phyloP scores from a whole-genome alignment of 2,113 vertebrate genomes.

The Paracanthobrama guichenoti region DNA sequence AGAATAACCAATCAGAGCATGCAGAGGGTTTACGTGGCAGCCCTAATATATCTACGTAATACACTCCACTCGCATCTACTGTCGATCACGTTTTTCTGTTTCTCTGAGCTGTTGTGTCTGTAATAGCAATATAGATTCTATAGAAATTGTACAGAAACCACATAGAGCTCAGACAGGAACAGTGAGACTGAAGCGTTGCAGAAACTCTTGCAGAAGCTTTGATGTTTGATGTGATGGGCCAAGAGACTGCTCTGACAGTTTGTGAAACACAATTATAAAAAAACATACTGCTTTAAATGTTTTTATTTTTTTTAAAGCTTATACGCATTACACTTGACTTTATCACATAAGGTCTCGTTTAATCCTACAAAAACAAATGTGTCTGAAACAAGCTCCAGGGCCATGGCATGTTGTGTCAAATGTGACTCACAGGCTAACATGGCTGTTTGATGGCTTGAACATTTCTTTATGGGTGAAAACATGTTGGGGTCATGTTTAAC shows the following conservation, averaged over 20 bases:
- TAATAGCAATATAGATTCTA: not conserved
- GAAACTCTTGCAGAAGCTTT: not conserved
- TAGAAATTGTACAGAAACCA: not conserved
- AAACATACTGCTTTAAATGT: constrained; percentile 8
- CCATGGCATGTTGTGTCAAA: not conserved
- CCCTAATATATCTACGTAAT: constrained; percentile 8
- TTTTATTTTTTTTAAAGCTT: not conserved
- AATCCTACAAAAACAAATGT: not conserved
- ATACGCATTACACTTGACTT: not conserved
- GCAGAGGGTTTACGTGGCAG: not conserved
- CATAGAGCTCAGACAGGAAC: not conserved
- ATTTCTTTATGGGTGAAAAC: no score
- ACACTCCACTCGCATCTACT: not conserved
- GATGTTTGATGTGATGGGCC: no score
- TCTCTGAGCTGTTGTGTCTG: not conserved
- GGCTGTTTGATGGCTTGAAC: not conserved
- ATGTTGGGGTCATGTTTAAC: no score
- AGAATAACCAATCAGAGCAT: constrained; percentile 54
- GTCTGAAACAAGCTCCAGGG: not conserved
- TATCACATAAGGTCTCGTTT: not conserved
- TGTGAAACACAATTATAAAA: not conserved
- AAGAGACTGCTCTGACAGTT: not conserved
- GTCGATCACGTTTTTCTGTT: not conserved
- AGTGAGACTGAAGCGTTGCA: not conserved
- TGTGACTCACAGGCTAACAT: not conserved